phyloP scores from a whole-genome alignment of 2,113 vertebrate genomes.

The Corvus cornix region DNA sequence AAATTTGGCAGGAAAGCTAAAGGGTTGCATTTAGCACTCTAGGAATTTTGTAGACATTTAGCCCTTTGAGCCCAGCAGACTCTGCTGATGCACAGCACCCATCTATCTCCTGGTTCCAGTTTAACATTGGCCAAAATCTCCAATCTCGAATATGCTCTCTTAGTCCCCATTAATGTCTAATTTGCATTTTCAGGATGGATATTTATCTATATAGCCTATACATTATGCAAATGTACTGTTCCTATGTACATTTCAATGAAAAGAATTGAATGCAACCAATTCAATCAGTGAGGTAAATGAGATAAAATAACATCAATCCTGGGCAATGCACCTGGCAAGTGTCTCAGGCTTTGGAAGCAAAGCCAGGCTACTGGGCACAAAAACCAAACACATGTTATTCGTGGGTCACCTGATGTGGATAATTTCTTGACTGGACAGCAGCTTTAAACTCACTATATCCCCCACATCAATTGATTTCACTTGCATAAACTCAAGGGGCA shows the following conservation, averaged over 20 bases:
- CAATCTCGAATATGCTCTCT: not conserved
- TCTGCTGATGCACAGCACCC: not conserved
- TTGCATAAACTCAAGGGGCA: not conserved
- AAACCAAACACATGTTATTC: not conserved
- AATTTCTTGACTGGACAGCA: not conserved
- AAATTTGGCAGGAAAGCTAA: fast-evolving
- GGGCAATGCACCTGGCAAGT: fast-evolving
- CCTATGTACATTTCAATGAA: not conserved
- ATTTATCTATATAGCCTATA: not conserved
- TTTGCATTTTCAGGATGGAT: not conserved
- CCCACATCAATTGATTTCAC: not conserved
- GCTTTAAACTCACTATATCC: not conserved
- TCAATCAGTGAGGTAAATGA: not conserved
- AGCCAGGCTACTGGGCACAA: not conserved
- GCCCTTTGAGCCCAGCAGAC: not conserved
- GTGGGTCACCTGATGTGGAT: not conserved
- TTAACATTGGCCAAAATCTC: not conserved
- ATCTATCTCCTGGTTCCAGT: no score
- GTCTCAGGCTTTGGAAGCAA: not conserved
- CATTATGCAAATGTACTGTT: not conserved
- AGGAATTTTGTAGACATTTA: not conserved
- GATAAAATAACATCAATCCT: not conserved
- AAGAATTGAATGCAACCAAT: not conserved
- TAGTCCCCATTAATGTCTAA: not conserved
- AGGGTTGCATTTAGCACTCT: not conserved